Conservation (phyloP, 2,797 vertebrate species). For the Naso thynnoides region DNA sequence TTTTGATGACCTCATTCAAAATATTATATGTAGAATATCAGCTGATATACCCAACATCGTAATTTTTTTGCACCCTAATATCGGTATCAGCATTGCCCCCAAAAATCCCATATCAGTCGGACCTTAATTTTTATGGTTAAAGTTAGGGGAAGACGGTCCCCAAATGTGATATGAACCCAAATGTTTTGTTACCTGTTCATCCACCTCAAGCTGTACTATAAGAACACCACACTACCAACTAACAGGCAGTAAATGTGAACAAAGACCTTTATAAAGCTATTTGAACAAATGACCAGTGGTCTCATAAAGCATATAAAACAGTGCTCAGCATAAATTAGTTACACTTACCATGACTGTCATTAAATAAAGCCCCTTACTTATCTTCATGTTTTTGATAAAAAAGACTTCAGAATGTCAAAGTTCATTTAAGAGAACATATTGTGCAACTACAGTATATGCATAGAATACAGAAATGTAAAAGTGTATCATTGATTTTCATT, state of each 20-base stretch:
- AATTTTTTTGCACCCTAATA: no score
- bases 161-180: neutral
- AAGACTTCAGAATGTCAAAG: neutral
- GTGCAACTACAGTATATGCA: slow-evolving; percentile 19
- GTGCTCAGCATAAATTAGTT: neutral
- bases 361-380: neutral
- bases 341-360: neutral
- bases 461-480: slow-evolving; percentile 49
- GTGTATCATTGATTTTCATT: slow-evolving; percentile 22
- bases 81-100: no score
- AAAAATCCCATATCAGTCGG: no score
- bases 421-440: slow-evolving; percentile 9
- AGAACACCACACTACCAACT: neutral
- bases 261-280: neutral
- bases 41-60: no score
- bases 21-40: no score
- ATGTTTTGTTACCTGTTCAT: slow-evolving; percentile 1
- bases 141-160: neutral
- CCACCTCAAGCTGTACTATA: slow-evolving; percentile 2
- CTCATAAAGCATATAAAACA: slow-evolving; percentile 1
- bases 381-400: slow-evolving; percentile 2
- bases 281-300: neutral
- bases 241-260: slow-evolving; percentile 6
- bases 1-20: no score
- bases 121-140: no score